Base-by-base conservation (phyloP, 2,888 invertebrate species). In the Sminthurinus aureus region DNA sequence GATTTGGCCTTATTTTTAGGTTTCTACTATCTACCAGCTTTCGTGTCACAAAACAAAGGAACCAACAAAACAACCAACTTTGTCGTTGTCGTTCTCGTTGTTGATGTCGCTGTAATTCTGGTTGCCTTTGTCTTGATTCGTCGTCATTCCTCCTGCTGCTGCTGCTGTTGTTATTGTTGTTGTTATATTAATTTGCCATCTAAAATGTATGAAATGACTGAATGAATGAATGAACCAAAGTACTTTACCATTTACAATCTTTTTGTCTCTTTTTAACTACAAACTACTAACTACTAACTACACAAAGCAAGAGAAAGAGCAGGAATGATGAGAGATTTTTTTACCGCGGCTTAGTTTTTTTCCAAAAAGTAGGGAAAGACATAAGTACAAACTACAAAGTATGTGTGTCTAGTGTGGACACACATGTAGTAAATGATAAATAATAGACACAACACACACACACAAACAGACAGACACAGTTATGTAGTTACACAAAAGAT, bases 1-100 rank as follows among this genome's bases (percentile, higher is more conserved):
- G 75, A 71, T 83, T 79, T 83, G 83, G 81, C 82, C 83, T 84
- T 85, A 83, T 85, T 85, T 85, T 84, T 82, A 82, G n/a, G n/a
- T n/a, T n/a, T n/a, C n/a, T n/a, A n/a, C n/a, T n/a, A n/a, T n/a
- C n/a, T n/a, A n/a, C n/a, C n/a, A n/a, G 79, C 79, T 79, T 82
- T 83, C 81, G 85, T 84, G 84, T 85, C 78, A 83, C 81, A 85
- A 86, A 84, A 85, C 84, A 85, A 84, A 85, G 78, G 83, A 80
- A 38, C 77, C 67, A 52, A 81, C 71, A 71, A 80, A 52, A 81
- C 71, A 71, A 80, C 50, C 38, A 38, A 38, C 38, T 38, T 38
- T 38, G 38, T 38, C 38, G 38, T 38, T 38, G 38, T 38, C 38
- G 38, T 38, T 38, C 1, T 38, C 6, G 38, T 38, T 38, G 38